These are phyloP conservation scores for Coreius guichenoti DNA, from an alignment of 2,797 vertebrate genomes.

Conservation along the genomic window DNA sequence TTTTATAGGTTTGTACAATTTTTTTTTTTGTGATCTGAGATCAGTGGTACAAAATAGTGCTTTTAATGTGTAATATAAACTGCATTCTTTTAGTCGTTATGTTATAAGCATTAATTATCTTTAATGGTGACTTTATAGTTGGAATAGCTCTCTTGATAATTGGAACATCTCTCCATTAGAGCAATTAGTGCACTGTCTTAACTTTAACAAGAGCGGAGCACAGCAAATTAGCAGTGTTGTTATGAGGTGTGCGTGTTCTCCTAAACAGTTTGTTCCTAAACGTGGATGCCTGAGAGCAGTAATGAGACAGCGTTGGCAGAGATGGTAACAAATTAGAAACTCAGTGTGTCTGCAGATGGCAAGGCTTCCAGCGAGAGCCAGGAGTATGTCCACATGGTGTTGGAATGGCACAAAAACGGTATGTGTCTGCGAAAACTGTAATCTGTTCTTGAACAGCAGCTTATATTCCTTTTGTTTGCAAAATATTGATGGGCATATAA, in stretches of 20 bases:
- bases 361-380: constrained; percentile 7
- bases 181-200: constrained; percentile 12
- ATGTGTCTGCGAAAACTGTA: neutral
- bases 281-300: neutral
- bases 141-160: constrained; percentile 29
- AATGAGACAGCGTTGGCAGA: constrained; percentile 31
- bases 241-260: neutral
- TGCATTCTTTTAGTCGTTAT: neutral
- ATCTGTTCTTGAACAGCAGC: neutral
- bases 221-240: constrained; percentile 16
- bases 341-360: neutral
- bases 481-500: neutral
- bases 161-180: constrained; percentile 18
- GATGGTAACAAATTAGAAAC: constrained; percentile 6
- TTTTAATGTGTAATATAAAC: neutral
- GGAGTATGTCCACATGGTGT: neutral
- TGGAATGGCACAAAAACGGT: neutral
- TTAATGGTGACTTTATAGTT: constrained; percentile 29
- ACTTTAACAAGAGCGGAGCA: constrained; percentile 11
- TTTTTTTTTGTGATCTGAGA: too few relatives aligned
- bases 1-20: neutral
- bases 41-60: neutral
- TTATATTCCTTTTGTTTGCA: constrained; percentile 17
- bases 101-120: neutral
- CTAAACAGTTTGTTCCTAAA: constrained; percentile 10